Evolutionary conservation across 2,888 invertebrate species (phyloP).

Genomic region (Nymphalis polychloros): DNA sequence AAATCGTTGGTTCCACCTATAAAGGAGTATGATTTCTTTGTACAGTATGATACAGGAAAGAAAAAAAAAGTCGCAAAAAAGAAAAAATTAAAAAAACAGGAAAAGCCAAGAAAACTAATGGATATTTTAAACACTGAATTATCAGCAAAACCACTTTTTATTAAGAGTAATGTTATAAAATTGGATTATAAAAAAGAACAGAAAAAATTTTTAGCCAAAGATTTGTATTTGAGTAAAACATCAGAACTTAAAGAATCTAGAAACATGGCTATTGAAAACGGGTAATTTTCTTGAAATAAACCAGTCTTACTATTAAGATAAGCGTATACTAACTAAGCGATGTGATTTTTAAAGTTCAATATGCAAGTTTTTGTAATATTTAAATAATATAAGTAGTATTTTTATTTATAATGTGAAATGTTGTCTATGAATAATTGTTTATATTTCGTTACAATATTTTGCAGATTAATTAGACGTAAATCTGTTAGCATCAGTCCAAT

Average conservation of each 20-base stretch:
- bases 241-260: constrained; percentile 42
- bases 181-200: constrained; percentile 45
- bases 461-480: constrained; percentile 47
- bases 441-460: constrained; percentile 26
- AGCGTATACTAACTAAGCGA: too few relatives aligned
- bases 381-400: too few relatives aligned
- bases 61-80: constrained; percentile 50
- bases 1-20: constrained; percentile 45
- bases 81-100: constrained; percentile 57
- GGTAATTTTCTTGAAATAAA: constrained; percentile 49
- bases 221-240: constrained; percentile 39
- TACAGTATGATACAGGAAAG: constrained; percentile 51
- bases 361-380: too few relatives aligned
- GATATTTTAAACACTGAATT: constrained; percentile 65
- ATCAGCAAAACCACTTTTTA: constrained; percentile 51
- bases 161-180: constrained; percentile 53
- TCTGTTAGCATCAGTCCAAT: constrained; percentile 52
- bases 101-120: constrained; percentile 54
- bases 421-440: too few relatives aligned
- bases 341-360: too few relatives aligned
- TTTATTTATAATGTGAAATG: too few relatives aligned
- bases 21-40: constrained; percentile 65
- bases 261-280: constrained; percentile 52
- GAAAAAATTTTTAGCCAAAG: constrained; percentile 48
- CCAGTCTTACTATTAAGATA: too few relatives aligned